phyloP scores from a whole-genome alignment of 2,113 vertebrate species.

The Campylomormyrus tamandua region DNA sequence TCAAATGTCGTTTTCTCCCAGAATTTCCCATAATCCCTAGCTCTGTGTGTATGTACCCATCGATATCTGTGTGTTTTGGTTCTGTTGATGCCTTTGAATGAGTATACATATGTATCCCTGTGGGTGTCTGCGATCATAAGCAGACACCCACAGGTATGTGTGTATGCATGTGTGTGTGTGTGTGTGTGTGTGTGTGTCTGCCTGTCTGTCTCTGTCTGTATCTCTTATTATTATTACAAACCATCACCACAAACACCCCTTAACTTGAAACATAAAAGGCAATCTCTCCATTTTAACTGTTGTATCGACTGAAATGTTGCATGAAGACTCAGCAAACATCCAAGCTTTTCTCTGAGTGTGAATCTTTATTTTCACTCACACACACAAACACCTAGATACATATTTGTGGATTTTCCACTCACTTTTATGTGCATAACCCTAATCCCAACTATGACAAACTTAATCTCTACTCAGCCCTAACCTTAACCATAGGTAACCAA shows the following conservation, averaged over 20 bases:
- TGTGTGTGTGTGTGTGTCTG: neutral
- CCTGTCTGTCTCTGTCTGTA: too few species aligned
- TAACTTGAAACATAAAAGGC: neutral
- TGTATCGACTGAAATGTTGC: neutral
- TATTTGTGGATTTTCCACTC: neutral
- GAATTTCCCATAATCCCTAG: neutral
- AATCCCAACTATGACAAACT: neutral
- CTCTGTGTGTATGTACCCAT: slow-evolving; percentile 20
- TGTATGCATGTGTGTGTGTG: too few species aligned
- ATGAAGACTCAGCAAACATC: neutral
- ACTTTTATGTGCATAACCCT: neutral
- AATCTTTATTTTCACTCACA: neutral
- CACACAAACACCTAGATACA: neutral
- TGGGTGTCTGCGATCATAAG: neutral
- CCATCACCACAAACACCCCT: neutral
- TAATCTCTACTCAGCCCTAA: neutral
- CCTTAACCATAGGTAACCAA: neutral
- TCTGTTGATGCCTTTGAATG: neutral
- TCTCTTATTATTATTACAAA: neutral
- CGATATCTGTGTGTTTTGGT: neutral
- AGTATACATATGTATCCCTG: neutral
- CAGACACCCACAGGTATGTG: neutral
- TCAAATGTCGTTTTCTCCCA: neutral
- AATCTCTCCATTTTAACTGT: neutral
- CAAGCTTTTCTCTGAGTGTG: neutral